Conservation (phyloP, 2,797 vertebrate species). For the Chaetophractus vellerosus region DNA sequence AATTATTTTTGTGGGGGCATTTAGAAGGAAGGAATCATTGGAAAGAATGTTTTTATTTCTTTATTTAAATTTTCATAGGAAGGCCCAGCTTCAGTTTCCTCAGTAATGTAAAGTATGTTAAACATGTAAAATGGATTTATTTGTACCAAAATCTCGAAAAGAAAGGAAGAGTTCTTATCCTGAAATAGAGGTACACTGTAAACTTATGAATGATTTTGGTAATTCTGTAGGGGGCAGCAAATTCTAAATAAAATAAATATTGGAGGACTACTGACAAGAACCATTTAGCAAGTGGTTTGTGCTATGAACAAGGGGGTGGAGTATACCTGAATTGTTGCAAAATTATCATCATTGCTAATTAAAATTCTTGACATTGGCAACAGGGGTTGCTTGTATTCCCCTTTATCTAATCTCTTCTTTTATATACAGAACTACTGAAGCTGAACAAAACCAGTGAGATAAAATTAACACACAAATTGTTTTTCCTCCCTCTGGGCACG, state of each 20-base stretch:
- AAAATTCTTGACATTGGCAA: slow-evolving; percentile 88
- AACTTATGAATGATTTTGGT: slow-evolving; percentile 67
- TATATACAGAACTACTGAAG: slow-evolving; percentile 89
- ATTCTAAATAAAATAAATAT: slow-evolving; percentile 87
- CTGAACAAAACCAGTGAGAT: slow-evolving; percentile 90
- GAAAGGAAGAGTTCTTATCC: neutral
- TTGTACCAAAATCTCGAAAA: neutral
- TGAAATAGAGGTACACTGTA: neutral
- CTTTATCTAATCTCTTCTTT: slow-evolving; percentile 90
- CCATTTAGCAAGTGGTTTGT: slow-evolving; percentile 74
- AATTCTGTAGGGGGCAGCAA: slow-evolving; percentile 89
- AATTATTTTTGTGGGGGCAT: neutral
- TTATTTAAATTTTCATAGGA: slow-evolving; percentile 65
- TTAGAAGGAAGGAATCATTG: neutral
- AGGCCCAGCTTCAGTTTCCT: neutral
- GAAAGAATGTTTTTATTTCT: neutral
- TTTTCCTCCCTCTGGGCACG: slow-evolving; percentile 90
- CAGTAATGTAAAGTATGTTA: neutral
- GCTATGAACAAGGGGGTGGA: slow-evolving; percentile 50
- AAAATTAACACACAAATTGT: slow-evolving; percentile 93
- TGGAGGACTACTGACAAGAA: slow-evolving; percentile 59
- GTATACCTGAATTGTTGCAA: slow-evolving; percentile 81
- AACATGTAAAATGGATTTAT: neutral
- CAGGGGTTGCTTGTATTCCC: slow-evolving; percentile 83
- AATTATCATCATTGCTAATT: slow-evolving; percentile 89